Base-by-base conservation (phyloP, 2,888 invertebrate genomes). In the Alitta virens region DNA sequence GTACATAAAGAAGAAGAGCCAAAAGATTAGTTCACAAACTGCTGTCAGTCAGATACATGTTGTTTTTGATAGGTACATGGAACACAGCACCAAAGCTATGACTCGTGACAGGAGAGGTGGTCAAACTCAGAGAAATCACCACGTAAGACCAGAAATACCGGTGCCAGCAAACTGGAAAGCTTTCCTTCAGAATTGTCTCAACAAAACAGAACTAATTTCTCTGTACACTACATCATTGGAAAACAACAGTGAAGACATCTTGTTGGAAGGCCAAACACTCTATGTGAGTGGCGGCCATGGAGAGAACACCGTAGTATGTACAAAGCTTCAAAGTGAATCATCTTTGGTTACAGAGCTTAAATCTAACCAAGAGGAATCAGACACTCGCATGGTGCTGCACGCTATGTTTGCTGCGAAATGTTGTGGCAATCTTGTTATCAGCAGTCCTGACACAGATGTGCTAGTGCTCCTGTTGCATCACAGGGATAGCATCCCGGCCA, bases 401-500 rank as follows among this genome's bases (percentile, higher is more conserved):
- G 42, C 43, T 5, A 3, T 5, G 3, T 16, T 14, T 7, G 57
- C 57, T 7, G 46, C 18, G 12, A 21, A 21, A n/a, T 42, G 43
- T 12, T 43, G 21, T 14, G 24, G 3, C 12, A 24, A 46, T 14
- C 12, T 50, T 3, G 57, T 57, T 7, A 24, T 57, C 46, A 5
- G 9, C 3, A 57, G 57, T 24, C 9, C 12, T 9, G 57, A 57
- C 46, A 57, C 57, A 12, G 57, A 56, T 25, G 57, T 56, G 12
- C 21, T 56, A n/a, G 42, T 46, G 3, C 26, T 56, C 16, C 57
- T 56, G 9, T 9, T 56, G 5, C 57, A 56, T 46, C 57, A 56
- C 24, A 12, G 57, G 5, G 7, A 23, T 14, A n/a, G 5, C 9
- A 56, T 56, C 12, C 9, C 18, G 9, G 57, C 46, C 12, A 12